Percentiles rank a stretch among this genome's conserved stretches.
phyloP scores from a whole-genome alignment of 2,888 invertebrate genomes.

The Oxycera nigricornis region DNA sequence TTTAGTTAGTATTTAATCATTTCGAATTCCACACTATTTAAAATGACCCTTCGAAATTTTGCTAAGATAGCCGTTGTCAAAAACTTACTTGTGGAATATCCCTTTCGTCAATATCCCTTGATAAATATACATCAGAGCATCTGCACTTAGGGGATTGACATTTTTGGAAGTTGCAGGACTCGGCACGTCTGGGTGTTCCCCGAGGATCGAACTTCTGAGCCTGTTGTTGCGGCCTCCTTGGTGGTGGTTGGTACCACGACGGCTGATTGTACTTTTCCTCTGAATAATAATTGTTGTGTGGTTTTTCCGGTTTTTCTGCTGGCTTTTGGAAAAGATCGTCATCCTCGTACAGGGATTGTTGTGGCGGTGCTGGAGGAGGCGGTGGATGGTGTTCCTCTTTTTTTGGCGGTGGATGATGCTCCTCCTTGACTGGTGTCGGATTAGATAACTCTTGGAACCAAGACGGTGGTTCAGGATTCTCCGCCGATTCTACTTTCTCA shows the following conservation, averaged over 20 bases:
- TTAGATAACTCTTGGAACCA: conserved; percentile 17
- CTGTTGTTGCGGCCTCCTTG: not conserved
- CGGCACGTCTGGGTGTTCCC: conserved; percentile 46
- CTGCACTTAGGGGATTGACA: conserved; percentile 57
- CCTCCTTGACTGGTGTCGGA: not conserved
- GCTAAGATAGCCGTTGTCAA: not conserved
- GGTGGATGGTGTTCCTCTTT: no score
- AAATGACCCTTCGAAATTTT: not conserved
- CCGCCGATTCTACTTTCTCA: not conserved
- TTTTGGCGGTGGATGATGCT: not conserved
- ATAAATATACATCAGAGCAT: conserved; percentile 54
- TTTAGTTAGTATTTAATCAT: no score
- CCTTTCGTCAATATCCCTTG: conserved; percentile 50
- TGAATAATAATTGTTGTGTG: not conserved
- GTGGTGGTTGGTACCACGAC: conserved; percentile 17
- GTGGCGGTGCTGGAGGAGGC: not conserved
- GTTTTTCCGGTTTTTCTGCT: not conserved
- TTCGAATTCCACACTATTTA: no score
- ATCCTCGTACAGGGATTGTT: not conserved
- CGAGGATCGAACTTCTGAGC: not conserved
- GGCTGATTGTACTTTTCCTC: conserved; percentile 16
- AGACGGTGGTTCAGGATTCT: not conserved
- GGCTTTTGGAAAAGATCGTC: not conserved
- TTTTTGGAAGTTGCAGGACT: conserved; percentile 50
- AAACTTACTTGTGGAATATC: conserved; percentile 57